These are phyloP conservation scores for Fissipunctia ypsillon DNA, from an alignment of 2,888 invertebrate genomes.

Conservation along the genomic window DNA sequence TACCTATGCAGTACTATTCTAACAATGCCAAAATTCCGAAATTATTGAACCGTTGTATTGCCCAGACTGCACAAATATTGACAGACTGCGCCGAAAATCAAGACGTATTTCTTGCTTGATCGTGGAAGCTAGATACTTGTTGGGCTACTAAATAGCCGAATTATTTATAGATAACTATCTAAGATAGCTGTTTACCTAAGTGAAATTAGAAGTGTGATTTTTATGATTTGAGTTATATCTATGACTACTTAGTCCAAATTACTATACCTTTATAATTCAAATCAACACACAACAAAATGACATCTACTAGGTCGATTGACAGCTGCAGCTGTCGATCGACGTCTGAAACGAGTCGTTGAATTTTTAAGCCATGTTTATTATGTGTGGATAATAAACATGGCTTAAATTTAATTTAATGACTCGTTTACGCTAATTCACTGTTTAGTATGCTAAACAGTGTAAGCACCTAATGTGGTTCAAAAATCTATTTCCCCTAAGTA, in stretches of 20 bases:
- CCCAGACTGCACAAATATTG: background rate
- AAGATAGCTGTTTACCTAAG: background rate
- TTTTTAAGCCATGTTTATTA: too few relatives aligned
- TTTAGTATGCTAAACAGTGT: too few relatives aligned
- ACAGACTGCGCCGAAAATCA: background rate
- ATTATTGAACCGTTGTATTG: background rate
- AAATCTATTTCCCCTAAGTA: background rate
- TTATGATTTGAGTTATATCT: background rate
- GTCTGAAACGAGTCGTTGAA: background rate
- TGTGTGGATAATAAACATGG: too few relatives aligned
- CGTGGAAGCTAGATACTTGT: too few relatives aligned
- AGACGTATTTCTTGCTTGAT: background rate
- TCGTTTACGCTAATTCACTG: too few relatives aligned
- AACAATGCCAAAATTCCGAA: background rate
- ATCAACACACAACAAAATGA: background rate
- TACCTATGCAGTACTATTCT: too few relatives aligned
- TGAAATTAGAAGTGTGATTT: background rate
- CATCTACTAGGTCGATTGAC: background rate
- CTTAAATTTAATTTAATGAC: too few relatives aligned
- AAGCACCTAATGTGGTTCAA: background rate
- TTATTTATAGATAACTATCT: background rate
- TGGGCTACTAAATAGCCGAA: background rate
- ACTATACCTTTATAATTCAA: background rate
- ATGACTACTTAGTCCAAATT: background rate
- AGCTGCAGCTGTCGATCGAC: background rate